Evolutionary conservation across 2,888 invertebrate genomes (phyloP).

Genomic region (Polydrusus pterygomalis): DNA sequence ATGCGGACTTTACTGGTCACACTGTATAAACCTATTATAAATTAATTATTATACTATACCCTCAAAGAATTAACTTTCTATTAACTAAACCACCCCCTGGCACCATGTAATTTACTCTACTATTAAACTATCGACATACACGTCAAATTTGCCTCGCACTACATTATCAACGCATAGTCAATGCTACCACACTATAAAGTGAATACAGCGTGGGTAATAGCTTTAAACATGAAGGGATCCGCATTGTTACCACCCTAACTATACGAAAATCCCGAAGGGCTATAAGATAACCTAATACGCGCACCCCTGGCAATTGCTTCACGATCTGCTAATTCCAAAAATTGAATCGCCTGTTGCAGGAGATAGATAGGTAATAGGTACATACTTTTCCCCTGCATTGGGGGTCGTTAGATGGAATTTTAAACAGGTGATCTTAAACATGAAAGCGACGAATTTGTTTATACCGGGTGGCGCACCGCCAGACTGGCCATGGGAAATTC

Average conservation of each 20-base stretch:
- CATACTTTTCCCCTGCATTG: not conserved
- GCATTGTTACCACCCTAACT: slow-evolving; percentile 51
- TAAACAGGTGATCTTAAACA: slow-evolving; percentile 17
- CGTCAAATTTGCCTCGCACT: slow-evolving; percentile 47
- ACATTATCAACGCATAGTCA: slow-evolving; percentile 47
- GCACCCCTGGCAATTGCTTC: slow-evolving; percentile 52
- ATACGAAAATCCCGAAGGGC: slow-evolving; percentile 52
- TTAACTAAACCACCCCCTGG: slow-evolving; percentile 42
- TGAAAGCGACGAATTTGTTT: not conserved
- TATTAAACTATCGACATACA: slow-evolving; percentile 51
- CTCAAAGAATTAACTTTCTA: slow-evolving; percentile 43
- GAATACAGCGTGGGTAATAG: slow-evolving; percentile 52
- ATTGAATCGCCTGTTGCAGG: slow-evolving; percentile 53
- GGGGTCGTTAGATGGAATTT: not conserved
- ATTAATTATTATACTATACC: not conserved
- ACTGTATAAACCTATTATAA: too few relatives aligned
- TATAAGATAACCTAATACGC: slow-evolving; percentile 52
- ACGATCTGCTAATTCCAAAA: slow-evolving; percentile 55
- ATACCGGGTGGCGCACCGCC: too few relatives aligned
- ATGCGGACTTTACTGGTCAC: too few relatives aligned
- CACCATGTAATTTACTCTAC: slow-evolving; percentile 47
- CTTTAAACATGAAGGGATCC: slow-evolving; percentile 48
- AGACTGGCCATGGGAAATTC: too few relatives aligned
- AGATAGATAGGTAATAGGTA: slow-evolving; percentile 41
- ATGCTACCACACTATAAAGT: slow-evolving; percentile 49